Evolutionary conservation across 2,888 invertebrate species (phyloP).

Genomic region (Bugulina stolonifera): DNA sequence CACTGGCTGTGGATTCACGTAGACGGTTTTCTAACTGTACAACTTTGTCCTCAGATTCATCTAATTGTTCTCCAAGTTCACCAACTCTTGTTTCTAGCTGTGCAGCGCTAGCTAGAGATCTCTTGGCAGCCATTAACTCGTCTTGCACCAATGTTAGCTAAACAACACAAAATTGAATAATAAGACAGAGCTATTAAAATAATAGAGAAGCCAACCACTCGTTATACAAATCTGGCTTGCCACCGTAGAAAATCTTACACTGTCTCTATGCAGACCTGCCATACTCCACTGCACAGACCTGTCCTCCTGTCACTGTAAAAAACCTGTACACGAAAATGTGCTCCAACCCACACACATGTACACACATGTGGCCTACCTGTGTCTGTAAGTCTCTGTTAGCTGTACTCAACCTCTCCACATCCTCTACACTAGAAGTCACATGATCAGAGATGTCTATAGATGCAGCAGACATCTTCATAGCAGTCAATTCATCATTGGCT

Average conservation of each 20-base stretch:
- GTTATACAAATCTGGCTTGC: too few relatives aligned
- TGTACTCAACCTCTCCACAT: neutral
- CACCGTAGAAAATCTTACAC: too few relatives aligned
- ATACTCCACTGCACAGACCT: too few relatives aligned
- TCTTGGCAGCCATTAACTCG: slow-evolving; percentile 27
- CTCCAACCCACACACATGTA: neutral
- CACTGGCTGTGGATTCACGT: too few relatives aligned
- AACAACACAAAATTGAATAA: neutral
- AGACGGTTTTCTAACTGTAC: slow-evolving; percentile 27
- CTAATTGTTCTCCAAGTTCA: slow-evolving; percentile 28
- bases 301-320: too few relatives aligned
- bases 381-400: neutral
- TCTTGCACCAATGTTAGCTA: slow-evolving; percentile 29
- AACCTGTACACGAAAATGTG: too few relatives aligned
- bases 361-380: neutral
- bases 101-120: slow-evolving; percentile 29
- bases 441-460: slow-evolving; percentile 32
- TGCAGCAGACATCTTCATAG: slow-evolving; percentile 25
- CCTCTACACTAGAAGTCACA: slow-evolving; percentile 29
- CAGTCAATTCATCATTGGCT: slow-evolving; percentile 32
- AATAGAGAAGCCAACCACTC: too few relatives aligned
- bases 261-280: too few relatives aligned
- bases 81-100: slow-evolving; percentile 28
- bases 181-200: neutral
- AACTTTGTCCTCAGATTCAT: slow-evolving; percentile 26